Evolutionary conservation across 2,888 invertebrate species (phyloP).

Genomic region (Leistus spinibarbis): DNA sequence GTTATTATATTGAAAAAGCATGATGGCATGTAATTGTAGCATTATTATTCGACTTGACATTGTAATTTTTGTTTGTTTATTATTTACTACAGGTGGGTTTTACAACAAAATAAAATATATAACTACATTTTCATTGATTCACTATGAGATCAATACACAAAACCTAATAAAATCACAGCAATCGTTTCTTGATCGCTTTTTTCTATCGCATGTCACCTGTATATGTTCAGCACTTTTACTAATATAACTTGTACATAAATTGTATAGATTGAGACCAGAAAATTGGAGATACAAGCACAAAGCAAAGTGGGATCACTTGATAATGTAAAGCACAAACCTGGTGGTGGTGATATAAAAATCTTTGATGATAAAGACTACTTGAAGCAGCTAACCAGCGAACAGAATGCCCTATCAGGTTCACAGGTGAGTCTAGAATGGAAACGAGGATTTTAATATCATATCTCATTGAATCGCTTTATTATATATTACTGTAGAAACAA

Average conservation of each 20-base stretch:
- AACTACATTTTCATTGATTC: not conserved
- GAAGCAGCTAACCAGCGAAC: constrained; percentile 70
- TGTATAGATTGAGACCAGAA: constrained; percentile 83
- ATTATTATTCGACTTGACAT: not conserved
- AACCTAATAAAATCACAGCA: not conserved
- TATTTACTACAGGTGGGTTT: constrained; percentile 14
- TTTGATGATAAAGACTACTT: constrained; percentile 92
- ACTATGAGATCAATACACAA: not conserved
- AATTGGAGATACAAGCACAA: constrained; percentile 89
- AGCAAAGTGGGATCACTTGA: constrained; percentile 92
- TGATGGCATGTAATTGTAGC: constrained; percentile 7
- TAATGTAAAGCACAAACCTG: constrained; percentile 89
- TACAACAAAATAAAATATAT: not conserved
- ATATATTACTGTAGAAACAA: not conserved
- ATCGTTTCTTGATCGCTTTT: not conserved
- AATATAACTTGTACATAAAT: constrained; percentile 15
- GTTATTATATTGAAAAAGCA: not conserved
- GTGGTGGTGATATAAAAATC: constrained; percentile 93
- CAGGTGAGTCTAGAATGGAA: constrained; percentile 57
- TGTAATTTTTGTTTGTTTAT: constrained; percentile 2
- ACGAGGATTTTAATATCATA: not conserved
- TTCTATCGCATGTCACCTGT: not conserved
- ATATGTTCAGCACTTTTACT: not conserved
- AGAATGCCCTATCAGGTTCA: constrained; percentile 62
- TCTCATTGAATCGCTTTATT: not conserved